A percentile compares a stretch with the other conserved stretches of the same genome.
Conservation (phyloP, 1,140 invertebrate species). For the Thalassaphorura encarpata region DNA sequence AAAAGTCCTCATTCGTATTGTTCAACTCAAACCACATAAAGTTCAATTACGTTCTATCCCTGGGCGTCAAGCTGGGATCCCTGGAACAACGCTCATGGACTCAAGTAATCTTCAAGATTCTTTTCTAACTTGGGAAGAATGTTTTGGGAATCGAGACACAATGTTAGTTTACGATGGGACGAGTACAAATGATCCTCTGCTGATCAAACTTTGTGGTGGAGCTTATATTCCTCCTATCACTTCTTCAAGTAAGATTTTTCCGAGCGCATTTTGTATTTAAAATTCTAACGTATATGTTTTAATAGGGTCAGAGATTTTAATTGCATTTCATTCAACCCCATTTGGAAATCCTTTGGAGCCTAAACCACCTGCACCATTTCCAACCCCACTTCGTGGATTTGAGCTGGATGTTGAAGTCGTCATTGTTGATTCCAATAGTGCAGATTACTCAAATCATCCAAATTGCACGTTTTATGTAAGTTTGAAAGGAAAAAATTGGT, state of each 20-base stretch:
- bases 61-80: conserved; percentile 48
- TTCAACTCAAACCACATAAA: conserved; percentile 51
- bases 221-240: conserved; percentile 30
- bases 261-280: not conserved
- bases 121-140: conserved; percentile 62
- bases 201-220: conserved; percentile 76
- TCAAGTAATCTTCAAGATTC: conserved; percentile 35
- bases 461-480: conserved; percentile 32
- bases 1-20: conserved; percentile 70
- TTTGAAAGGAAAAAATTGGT: conserved; percentile 7
- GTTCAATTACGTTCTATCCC: conserved; percentile 70
- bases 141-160: conserved; percentile 72
- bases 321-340: conserved; percentile 51
- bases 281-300: conserved; percentile 43
- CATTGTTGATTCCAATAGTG: conserved; percentile 68
- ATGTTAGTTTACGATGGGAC: conserved; percentile 84
- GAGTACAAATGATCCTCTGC: conserved; percentile 72
- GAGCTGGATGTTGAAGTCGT: conserved; percentile 77
- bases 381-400: conserved; percentile 57
- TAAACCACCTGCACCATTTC: conserved; percentile 34
- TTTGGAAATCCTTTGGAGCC: conserved; percentile 55
- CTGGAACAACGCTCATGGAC: conserved; percentile 3
- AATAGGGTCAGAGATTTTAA: conserved; percentile 60
- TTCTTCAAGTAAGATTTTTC: conserved; percentile 14
- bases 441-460: conserved; percentile 48